phyloP scores from a whole-genome alignment of 2,113 vertebrate species.

The Rhea pennata region DNA sequence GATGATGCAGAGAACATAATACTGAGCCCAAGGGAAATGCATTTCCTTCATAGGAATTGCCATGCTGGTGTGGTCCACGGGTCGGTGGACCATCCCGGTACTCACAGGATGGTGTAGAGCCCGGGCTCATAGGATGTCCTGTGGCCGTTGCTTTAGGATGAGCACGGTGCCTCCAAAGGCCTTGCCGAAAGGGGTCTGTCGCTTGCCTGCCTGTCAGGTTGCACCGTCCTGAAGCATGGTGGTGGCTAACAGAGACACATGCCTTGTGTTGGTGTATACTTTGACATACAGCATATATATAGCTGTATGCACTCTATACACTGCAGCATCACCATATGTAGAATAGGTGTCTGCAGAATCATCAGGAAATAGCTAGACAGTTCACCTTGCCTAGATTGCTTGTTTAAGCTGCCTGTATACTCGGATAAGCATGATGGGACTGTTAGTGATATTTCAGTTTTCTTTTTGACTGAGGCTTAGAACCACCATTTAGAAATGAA shows the following conservation, averaged over 20 bases:
- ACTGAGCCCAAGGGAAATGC: neutral
- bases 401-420: neutral
- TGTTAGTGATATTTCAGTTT: neutral
- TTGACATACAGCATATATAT: neutral
- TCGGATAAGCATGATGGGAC: neutral
- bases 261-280: neutral
- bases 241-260: neutral
- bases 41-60: neutral
- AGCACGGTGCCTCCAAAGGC: neutral
- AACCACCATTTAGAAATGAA: neutral
- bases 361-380: neutral
- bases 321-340: neutral
- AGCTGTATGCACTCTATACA: too few species aligned
- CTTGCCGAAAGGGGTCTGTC: neutral
- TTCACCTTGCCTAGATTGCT: neutral
- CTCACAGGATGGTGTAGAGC: neutral
- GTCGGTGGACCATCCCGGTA: neutral
- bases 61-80: neutral
- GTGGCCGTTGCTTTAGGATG: neutral
- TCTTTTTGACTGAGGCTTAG: neutral
- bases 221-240: accelerated
- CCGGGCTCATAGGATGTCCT: neutral
- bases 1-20: neutral
- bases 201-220: neutral
- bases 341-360: neutral